phyloP scores from a whole-genome alignment of 1,140 invertebrate species.

The Doryteuthis pealeii region DNA sequence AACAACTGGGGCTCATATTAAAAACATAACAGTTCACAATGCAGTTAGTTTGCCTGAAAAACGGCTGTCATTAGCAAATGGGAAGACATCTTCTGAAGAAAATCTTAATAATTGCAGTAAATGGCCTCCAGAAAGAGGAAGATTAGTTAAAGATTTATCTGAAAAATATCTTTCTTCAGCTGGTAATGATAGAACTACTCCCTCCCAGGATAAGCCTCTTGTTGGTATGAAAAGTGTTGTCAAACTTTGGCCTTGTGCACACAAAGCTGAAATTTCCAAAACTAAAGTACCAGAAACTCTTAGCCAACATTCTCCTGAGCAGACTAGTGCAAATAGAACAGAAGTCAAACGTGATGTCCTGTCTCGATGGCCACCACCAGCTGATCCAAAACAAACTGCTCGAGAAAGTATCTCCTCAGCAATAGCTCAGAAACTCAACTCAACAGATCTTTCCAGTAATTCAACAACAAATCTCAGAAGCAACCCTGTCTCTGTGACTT shows the following conservation, averaged over 20 bases:
- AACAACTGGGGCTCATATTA: no score
- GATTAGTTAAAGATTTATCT: no score
- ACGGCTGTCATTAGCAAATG: no score
- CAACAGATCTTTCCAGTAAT: no score
- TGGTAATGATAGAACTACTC: no score
- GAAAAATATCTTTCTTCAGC: no score
- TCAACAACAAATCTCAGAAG: not conserved
- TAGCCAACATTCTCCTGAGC: not conserved
- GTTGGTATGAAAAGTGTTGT: not conserved
- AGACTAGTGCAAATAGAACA: not conserved
- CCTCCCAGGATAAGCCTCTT: not conserved
- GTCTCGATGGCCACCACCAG: not conserved
- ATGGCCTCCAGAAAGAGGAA: not conserved
- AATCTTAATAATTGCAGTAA: not conserved
- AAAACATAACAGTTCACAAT: no score
- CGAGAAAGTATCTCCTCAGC: slow-evolving; percentile 3
- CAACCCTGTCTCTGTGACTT: not conserved
- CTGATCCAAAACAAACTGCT: slow-evolving; percentile 4
- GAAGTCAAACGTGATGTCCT: not conserved
- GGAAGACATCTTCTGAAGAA: not conserved
- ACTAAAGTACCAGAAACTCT: not conserved
- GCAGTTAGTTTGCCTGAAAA: no score
- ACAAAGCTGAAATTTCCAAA: not conserved
- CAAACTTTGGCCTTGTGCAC: not conserved
- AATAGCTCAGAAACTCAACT: slow-evolving; percentile 1